Conservation (phyloP, 2,888 invertebrate species). For the Callinectes sapidus region DNA sequence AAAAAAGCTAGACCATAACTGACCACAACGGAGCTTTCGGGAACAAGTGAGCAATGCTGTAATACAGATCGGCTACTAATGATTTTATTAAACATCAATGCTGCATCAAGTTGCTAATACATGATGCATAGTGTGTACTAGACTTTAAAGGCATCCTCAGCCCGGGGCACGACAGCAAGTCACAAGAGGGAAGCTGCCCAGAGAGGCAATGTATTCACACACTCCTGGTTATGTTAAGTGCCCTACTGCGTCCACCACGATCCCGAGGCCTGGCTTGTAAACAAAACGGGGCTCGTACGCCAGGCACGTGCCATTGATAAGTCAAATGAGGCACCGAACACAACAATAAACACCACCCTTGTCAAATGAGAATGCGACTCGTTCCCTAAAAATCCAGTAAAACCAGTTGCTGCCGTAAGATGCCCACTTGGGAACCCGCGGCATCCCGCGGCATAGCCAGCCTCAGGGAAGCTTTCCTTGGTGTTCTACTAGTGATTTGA, state of each 20-base stretch:
- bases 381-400: slow-evolving; percentile 12
- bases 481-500: not conserved
- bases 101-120: no score
- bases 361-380: not conserved
- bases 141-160: no score
- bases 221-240: not conserved
- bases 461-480: not conserved
- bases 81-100: no score
- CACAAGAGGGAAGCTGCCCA: not conserved
- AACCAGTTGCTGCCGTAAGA: not conserved
- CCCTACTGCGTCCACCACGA: not conserved
- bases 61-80: no score
- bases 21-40: no score
- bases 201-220: not conserved
- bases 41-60: no score
- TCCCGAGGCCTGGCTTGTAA: not conserved
- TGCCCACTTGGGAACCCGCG: not conserved
- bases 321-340: slow-evolving; percentile 5
- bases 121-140: no score
- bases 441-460: not conserved
- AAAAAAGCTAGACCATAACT: no score
- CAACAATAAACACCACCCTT: not conserved
- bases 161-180: no score
- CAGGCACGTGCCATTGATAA: slow-evolving; percentile 1
- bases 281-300: not conserved